These are phyloP conservation scores for Medauroidea extradentata DNA, from an alignment of 1,140 invertebrate species.

Conservation along the genomic window DNA sequence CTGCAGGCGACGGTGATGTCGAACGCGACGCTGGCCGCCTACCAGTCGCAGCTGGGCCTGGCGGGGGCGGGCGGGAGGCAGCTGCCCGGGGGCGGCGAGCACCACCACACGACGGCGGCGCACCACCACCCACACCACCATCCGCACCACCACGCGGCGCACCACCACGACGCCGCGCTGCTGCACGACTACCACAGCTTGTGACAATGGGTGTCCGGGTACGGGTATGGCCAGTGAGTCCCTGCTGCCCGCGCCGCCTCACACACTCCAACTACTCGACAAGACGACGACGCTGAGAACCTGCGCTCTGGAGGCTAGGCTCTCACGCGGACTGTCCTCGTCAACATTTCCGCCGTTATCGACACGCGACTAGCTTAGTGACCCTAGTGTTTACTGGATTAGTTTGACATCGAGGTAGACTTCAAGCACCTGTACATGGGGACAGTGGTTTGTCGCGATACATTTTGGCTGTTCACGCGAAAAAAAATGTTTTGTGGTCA, in stretches of 20 bases:
- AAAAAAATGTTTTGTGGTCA: too few relatives aligned
- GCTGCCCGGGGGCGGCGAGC: slow-evolving; percentile 1
- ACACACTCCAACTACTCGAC: too few relatives aligned
- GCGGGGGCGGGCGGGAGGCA: not conserved
- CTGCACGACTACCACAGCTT: slow-evolving; percentile 35
- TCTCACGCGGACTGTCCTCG: too few relatives aligned
- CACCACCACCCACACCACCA: slow-evolving; percentile 12
- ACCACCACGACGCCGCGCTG: slow-evolving; percentile 24
- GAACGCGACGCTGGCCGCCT: slow-evolving; percentile 26
- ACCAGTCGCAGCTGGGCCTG: slow-evolving; percentile 23
- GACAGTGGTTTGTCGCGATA: too few relatives aligned
- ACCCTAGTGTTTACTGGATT: too few relatives aligned
- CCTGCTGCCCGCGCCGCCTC: not conserved
- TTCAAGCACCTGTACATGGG: too few relatives aligned
- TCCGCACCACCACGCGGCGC: slow-evolving; percentile 3
- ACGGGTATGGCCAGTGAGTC: slow-evolving; percentile 26
- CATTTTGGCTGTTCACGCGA: too few relatives aligned
- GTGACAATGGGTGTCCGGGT: slow-evolving; percentile 36
- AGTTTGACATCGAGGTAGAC: too few relatives aligned
- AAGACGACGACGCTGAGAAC: too few relatives aligned
- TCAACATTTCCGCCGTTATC: too few relatives aligned
- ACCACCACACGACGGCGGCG: not conserved
- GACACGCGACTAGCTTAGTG: too few relatives aligned
- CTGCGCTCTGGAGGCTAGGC: too few relatives aligned
- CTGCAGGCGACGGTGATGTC: slow-evolving; percentile 26